These are phyloP conservation scores for Erebia epiphron DNA, from an alignment of 2,888 invertebrate species.

Conservation along the genomic window DNA sequence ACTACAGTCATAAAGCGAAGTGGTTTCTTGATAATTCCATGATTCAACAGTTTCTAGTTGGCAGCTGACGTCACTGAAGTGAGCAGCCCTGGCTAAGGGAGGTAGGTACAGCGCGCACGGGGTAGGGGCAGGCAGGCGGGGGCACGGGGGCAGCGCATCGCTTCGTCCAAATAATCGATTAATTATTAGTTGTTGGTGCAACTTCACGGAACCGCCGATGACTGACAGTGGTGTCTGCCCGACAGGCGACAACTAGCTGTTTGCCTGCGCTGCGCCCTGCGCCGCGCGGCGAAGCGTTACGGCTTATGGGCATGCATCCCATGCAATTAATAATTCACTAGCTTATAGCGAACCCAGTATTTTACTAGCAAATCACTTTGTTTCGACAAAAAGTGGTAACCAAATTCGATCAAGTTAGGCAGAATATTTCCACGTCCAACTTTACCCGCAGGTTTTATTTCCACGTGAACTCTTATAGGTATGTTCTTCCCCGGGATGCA, in stretches of 20 bases:
- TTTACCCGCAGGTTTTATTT: no score
- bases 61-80: not conserved
- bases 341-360: not conserved
- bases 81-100: not conserved
- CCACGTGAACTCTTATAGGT: no score
- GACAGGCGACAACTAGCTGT: not conserved
- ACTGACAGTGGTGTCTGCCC: not conserved
- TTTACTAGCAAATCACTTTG: not conserved
- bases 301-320: not conserved
- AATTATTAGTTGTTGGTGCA: not conserved
- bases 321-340: not conserved
- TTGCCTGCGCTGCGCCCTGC: no score
- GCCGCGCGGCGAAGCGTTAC: not conserved
- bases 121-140: not conserved
- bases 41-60: constrained; percentile 1
- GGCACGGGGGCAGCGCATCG: not conserved
- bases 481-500: no score
- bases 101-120: not conserved
- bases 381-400: not conserved
- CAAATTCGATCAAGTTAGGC: no score
- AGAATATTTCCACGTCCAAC: no score
- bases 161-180: not conserved
- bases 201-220: not conserved
- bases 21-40: not conserved
- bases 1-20: not conserved